Conservation (phyloP, 2,888 invertebrate species). For the Volucella bombylans region DNA sequence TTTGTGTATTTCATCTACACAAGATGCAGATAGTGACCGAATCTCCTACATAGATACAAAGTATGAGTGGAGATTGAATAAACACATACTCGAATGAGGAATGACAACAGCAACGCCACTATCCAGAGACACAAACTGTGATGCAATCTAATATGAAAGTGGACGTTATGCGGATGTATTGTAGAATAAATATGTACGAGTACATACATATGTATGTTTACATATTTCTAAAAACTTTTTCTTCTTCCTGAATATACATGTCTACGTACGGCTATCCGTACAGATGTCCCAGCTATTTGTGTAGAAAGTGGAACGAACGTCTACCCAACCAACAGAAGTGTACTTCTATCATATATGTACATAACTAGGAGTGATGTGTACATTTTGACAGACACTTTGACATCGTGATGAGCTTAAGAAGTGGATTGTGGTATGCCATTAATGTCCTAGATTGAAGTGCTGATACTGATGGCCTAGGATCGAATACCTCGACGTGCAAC, state of each 20-base stretch:
- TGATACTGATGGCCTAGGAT: no score
- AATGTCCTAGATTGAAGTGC: no score
- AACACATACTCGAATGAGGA: conserved; percentile 29
- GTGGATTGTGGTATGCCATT: no score
- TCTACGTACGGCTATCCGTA: background rate
- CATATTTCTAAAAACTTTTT: conserved; percentile 12
- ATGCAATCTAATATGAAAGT: conserved; percentile 64
- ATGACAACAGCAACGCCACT: background rate
- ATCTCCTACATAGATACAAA: conserved; percentile 25
- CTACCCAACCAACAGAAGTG: no score
- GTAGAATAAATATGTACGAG: no score
- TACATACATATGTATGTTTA: no score
- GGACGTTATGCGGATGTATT: conserved; percentile 1
- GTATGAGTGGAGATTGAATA: conserved; percentile 25
- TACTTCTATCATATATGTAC: no score
- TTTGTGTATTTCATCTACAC: conserved; percentile 24
- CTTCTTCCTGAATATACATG: background rate
- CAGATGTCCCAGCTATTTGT: conserved; percentile 25
- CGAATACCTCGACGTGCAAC: no score
- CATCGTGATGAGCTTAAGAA: no score
- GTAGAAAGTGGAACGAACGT: conserved; percentile 27
- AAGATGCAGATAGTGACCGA: conserved; percentile 27
- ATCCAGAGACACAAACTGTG: conserved; percentile 40
- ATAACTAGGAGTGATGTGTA: no score
- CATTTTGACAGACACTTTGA: no score